These are phyloP conservation scores for Python bivittatus DNA, from an alignment of 2,113 vertebrate genomes.

Conservation along the genomic window DNA sequence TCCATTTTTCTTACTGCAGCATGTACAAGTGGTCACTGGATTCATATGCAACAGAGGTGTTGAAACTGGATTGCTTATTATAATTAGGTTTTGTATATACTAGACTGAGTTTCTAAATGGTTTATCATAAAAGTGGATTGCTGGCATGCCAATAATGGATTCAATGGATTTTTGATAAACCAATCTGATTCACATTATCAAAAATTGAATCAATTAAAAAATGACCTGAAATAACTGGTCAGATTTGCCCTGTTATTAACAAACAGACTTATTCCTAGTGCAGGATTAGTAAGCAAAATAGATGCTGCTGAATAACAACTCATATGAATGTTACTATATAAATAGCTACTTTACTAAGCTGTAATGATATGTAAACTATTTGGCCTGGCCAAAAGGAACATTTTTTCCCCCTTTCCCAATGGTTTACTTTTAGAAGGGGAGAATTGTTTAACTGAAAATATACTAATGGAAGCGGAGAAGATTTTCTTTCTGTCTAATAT, in stretches of 20 bases:
- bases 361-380: neutral
- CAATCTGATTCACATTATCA: neutral
- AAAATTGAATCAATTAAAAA: neutral
- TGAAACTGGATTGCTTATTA: neutral
- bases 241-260: neutral
- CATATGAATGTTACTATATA: neutral
- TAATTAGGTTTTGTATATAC: neutral
- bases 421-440: neutral
- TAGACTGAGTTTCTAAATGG: neutral
- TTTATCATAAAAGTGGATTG: neutral
- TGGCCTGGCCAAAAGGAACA: neutral
- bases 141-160: neutral
- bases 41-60: neutral
- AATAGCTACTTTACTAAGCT: neutral
- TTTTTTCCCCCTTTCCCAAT: neutral
- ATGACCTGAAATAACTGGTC: neutral
- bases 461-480: neutral
- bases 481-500: neutral
- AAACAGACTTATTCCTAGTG: neutral
- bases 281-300: neutral
- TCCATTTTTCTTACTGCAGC: neutral
- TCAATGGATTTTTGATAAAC: neutral
- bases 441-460: neutral
- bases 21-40: neutral
- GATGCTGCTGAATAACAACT: neutral